Evolutionary conservation across 2,888 invertebrate species (phyloP), one percentile per base, ranked within the genome.

Genomic region (Petrolisthes manimaculis): DNA sequence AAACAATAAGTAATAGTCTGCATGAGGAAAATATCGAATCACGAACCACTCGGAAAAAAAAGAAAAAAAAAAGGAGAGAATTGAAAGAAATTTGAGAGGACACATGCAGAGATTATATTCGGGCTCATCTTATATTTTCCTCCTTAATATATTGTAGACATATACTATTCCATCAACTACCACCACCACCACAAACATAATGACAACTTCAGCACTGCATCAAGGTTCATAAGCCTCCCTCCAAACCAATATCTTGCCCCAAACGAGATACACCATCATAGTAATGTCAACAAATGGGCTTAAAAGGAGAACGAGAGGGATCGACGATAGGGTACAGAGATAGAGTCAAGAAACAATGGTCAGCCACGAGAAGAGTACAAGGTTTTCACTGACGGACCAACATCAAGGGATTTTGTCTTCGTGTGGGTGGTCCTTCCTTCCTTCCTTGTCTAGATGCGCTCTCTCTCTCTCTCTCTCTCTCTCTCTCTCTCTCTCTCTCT

Each of bases 281-380:
- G 67, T 67, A 82, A 82, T 69, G 69, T 82, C 82, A 82, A 69
- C 82, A 82, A 82, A 82, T 82, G 82, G 69, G 69, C 69, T 69
- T 82, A 82, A 82, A 69, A 61, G 69, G 21, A 18, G 4, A 67
- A n/a, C 56, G 24, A 53, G 82, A 55, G 56, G 61, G 37, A 56
- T 54, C 78, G 53, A 53, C n/a, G 82, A 82, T 82, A 21, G 71
- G n/a, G 71, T 71, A n/a, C 12, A 5, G 71, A 71, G 71, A 71
- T 71, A 2, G 71, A 71, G 71, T 71, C 71, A 5, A n/a, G 71
- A 71, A 71, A 71, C 71, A 71, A 71, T 71, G 71, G 71, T 5
- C 18, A 14, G n/a, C n/a, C 71, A 21, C 18, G n/a, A n/a, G 71
- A 71, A 71, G 71, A 21, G 71, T n/a, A 71, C 71, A 71, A 14